These are phyloP conservation scores for Motacilla alba DNA, from an alignment of 2,113 vertebrate species.

Conservation along the genomic window DNA sequence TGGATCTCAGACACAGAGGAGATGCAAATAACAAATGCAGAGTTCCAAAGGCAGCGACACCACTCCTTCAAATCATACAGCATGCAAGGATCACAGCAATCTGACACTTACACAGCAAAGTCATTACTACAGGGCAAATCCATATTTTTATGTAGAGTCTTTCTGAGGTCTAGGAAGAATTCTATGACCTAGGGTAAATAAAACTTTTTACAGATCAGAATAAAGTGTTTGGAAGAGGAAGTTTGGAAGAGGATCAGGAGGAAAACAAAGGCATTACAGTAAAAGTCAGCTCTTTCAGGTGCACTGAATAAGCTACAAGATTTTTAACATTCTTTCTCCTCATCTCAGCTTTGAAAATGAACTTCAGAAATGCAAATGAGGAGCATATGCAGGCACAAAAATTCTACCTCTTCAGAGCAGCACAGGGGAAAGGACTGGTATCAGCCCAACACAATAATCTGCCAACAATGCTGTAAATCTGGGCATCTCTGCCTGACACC, in stretches of 20 bases:
- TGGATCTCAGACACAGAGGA: neutral
- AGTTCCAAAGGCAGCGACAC: neutral
- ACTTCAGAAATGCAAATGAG: constrained; percentile 17
- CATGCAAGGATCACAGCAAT: constrained; percentile 1
- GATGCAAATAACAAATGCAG: neutral
- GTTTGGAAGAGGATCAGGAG: neutral
- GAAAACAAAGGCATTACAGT: neutral
- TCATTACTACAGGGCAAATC: constrained; percentile 1
- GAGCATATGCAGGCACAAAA: neutral
- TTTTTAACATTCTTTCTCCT: neutral
- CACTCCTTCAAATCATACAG: neutral
- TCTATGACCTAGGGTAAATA: constrained; percentile 1
- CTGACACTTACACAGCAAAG: constrained; percentile 12
- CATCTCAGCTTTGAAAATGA: constrained; percentile 6
- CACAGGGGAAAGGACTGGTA: neutral
- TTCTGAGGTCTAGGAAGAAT: constrained; percentile 40
- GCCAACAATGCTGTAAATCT: neutral
- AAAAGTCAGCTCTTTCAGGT: neutral
- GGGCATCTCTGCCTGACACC: neutral
- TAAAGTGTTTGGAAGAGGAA: neutral
- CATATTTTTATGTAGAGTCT: neutral
- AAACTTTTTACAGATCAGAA: constrained; percentile 14
- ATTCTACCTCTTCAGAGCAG: neutral
- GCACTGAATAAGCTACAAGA: neutral
- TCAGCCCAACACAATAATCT: neutral